These are phyloP conservation scores for Odocoileus hemionus DNA, from an alignment of 2,113 vertebrate genomes.

Conservation along the genomic window DNA sequence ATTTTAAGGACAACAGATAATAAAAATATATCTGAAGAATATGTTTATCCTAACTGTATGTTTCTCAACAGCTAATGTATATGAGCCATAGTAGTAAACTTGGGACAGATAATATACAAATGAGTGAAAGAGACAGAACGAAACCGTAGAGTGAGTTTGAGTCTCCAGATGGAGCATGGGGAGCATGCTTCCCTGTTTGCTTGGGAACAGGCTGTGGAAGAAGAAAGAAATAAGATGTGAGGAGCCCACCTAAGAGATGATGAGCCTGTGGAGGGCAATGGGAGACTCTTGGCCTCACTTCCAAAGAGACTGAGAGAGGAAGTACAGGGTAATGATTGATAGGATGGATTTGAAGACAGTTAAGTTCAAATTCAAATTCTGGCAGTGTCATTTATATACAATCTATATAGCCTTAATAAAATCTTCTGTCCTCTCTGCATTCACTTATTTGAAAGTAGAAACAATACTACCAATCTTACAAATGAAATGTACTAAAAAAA, in stretches of 20 bases:
- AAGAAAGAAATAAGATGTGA: neutral
- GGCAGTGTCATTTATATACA: neutral
- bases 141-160: neutral
- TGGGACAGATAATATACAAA: neutral
- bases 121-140: neutral
- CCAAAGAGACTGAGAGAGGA: neutral
- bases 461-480: neutral
- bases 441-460: neutral
- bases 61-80: neutral
- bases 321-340: neutral
- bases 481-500: neutral
- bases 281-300: neutral
- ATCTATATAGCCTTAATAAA: neutral
- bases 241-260: neutral
- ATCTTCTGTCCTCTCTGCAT: neutral
- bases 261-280: accelerated
- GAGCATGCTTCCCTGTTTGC: neutral
- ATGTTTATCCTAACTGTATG: neutral
- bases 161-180: neutral
- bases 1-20: neutral
- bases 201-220: neutral
- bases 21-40: neutral
- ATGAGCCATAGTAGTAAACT: neutral
- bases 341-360: neutral
- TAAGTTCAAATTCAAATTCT: neutral